Evolutionary conservation across 2,888 invertebrate species (phyloP).

Genomic region (Andrena flavipes): DNA sequence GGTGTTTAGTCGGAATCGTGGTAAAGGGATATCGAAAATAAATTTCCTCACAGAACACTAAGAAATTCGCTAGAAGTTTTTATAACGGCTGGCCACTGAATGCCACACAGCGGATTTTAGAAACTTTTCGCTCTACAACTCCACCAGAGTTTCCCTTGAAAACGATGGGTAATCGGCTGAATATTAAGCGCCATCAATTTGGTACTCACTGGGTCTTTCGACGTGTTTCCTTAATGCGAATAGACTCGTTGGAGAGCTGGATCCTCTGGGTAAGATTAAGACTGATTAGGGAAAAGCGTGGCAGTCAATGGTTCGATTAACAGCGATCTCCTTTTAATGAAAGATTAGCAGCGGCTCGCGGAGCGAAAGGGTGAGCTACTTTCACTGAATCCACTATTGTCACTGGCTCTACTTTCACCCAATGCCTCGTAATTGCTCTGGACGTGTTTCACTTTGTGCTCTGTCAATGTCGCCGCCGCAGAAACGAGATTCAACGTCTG

Average conservation of each 20-base stretch:
- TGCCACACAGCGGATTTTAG: not conserved
- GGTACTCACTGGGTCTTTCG: not conserved
- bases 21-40: too few relatives aligned
- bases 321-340: constrained; percentile 12
- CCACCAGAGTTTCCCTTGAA: not conserved
- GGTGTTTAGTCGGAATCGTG: too few relatives aligned
- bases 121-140: not conserved
- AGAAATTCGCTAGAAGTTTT: not conserved
- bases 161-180: not conserved
- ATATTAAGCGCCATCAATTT: not conserved
- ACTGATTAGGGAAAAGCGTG: constrained; percentile 3
- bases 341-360: not conserved
- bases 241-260: not conserved
- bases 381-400: constrained; percentile 19
- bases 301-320: not conserved
- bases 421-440: not conserved
- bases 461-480: too few relatives aligned
- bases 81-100: not conserved
- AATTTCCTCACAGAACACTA: too few relatives aligned
- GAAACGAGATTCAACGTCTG: too few relatives aligned
- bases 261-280: not conserved
- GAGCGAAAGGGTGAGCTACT: constrained; percentile 22
- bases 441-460: not conserved
- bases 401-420: constrained; percentile 11
- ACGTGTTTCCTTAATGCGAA: not conserved